These are phyloP conservation scores for Bacillus rossius DNA, from an alignment of 1,140 invertebrate species.

Conservation along the genomic window DNA sequence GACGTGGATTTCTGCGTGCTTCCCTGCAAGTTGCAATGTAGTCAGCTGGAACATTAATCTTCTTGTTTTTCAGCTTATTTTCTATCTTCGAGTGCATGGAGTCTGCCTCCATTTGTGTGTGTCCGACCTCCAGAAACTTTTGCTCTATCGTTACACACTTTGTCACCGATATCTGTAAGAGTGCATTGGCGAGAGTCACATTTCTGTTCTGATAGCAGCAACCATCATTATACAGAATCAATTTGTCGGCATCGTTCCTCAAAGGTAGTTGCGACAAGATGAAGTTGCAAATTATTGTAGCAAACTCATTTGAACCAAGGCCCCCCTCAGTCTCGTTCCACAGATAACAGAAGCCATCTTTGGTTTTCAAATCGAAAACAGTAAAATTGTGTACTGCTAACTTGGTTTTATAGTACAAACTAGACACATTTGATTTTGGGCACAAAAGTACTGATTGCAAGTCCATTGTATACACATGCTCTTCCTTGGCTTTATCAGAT, in stretches of 20 bases:
- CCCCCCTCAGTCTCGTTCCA: too few species aligned
- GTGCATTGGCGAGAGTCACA: slow-evolving; percentile 24
- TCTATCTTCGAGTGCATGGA: slow-evolving; percentile 9
- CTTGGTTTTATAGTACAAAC: too few species aligned
- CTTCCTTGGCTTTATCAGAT: too few species aligned
- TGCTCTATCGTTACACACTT: slow-evolving; percentile 24
- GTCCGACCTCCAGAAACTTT: slow-evolving; percentile 28
- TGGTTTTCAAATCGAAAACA: too few species aligned
- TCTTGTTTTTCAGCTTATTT: slow-evolving; percentile 7
- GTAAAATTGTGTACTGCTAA: too few species aligned
- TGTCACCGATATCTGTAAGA: slow-evolving; percentile 15
- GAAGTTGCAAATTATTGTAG: too few species aligned
- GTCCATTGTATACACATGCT: too few species aligned
- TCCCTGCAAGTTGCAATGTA: slow-evolving; percentile 14
- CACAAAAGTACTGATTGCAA: too few species aligned
- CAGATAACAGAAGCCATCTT: too few species aligned
- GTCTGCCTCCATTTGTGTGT: slow-evolving; percentile 25
- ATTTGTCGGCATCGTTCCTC: background rate
- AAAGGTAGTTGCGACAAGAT: background rate
- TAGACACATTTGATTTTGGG: too few species aligned
- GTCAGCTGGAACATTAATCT: slow-evolving; percentile 19
- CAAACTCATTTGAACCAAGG: too few species aligned
- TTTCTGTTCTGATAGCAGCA: slow-evolving; percentile 21
- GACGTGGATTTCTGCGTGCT: slow-evolving; percentile 12
- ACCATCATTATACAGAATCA: slow-evolving; percentile 24